These are phyloP conservation scores for Peromyscus eremicus DNA, from an alignment of 2,797 vertebrate species.

Conservation along the genomic window DNA sequence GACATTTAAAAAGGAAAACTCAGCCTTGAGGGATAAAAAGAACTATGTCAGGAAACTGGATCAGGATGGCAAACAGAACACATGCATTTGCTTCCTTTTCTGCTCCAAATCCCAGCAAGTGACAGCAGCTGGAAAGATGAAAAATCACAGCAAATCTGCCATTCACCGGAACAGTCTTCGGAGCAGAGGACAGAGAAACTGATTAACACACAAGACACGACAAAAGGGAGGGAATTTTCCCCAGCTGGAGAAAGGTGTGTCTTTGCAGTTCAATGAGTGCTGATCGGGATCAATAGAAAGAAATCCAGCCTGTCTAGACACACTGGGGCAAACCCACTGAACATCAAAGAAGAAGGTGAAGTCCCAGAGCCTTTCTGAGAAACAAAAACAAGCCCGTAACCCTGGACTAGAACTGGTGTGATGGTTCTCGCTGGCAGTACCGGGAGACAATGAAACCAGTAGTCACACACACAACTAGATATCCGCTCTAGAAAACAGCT, in stretches of 20 bases:
- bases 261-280: slow-evolving; percentile 4
- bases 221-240: neutral
- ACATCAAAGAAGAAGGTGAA: slow-evolving; percentile 38
- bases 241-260: neutral
- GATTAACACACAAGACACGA: neutral
- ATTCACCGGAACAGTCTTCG: neutral
- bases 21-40: slow-evolving; percentile 48
- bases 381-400: slow-evolving; percentile 1
- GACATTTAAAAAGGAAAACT: slow-evolving; percentile 26
- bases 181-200: neutral
- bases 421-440: neutral
- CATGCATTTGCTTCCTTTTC: slow-evolving; percentile 40
- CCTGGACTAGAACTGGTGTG: neutral
- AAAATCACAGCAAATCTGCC: slow-evolving; percentile 9
- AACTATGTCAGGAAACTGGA: slow-evolving; percentile 57
- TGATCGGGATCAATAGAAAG: neutral
- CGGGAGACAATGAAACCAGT: neutral
- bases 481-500: neutral
- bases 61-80: slow-evolving; percentile 60
- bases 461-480: neutral
- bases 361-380: slow-evolving; percentile 31
- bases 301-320: slow-evolving; percentile 41
- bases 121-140: slow-evolving; percentile 45
- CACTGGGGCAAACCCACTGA: neutral
- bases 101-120: slow-evolving; percentile 45